These are phyloP conservation scores for Diuraphis noxia DNA, from an alignment of 1,140 invertebrate genomes.

Conservation along the genomic window DNA sequence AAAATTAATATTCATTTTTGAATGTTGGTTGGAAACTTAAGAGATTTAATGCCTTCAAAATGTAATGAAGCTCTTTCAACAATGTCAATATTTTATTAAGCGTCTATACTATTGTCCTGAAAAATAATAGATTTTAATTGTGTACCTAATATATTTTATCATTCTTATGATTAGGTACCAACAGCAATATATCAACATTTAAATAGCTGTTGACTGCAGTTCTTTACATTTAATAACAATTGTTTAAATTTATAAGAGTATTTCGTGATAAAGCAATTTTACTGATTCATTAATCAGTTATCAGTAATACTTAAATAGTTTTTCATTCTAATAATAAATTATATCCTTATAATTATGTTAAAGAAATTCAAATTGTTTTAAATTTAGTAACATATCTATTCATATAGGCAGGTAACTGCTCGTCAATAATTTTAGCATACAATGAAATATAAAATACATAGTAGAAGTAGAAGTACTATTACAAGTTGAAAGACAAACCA, in stretches of 20 bases:
- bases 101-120: not conserved
- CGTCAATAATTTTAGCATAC: not conserved
- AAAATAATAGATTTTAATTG: not conserved
- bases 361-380: too few relatives aligned
- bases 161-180: not conserved
- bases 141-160: not conserved
- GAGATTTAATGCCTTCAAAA: not conserved
- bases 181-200: not conserved
- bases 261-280: too few relatives aligned
- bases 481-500: too few relatives aligned
- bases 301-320: not conserved
- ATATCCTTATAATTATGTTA: not conserved
- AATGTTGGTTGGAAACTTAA: not conserved
- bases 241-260: not conserved
- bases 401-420: not conserved
- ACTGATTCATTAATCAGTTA: not conserved
- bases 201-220: not conserved
- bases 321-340: not conserved
- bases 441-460: not conserved
- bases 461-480: too few relatives aligned
- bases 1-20: not conserved
- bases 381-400: not conserved
- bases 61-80: not conserved
- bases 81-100: not conserved
- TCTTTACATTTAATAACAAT: not conserved